These are phyloP conservation scores for Perizoma flavofasciatum DNA, from an alignment of 2,888 invertebrate species.

Conservation along the genomic window DNA sequence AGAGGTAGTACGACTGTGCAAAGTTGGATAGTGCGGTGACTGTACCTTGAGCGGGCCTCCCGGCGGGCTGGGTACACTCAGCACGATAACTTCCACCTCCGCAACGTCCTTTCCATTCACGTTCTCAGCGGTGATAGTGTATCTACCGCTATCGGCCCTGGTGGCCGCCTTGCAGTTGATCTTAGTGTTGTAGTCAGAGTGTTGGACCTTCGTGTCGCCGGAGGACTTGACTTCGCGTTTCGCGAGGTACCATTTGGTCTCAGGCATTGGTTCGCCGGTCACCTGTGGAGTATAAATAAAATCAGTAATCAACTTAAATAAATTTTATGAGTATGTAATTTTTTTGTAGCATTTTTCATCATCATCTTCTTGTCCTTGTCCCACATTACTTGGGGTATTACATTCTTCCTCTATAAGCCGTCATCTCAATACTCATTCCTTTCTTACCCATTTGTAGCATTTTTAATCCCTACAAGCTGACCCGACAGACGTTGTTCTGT, in stretches of 20 bases:
- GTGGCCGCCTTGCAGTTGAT: conserved; percentile 90
- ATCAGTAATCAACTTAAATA: too few relatives aligned
- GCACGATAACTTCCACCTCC: conserved; percentile 94
- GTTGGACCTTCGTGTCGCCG: conserved; percentile 90
- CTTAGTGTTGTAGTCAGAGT: conserved; percentile 94
- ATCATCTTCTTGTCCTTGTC: too few relatives aligned
- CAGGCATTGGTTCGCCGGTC: conserved; percentile 96
- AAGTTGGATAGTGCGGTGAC: background rate
- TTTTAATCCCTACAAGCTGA: too few relatives aligned
- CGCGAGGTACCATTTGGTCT: conserved; percentile 94
- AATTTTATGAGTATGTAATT: too few relatives aligned
- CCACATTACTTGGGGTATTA: too few relatives aligned
- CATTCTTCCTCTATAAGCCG: too few relatives aligned
- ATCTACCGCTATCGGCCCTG: conserved; percentile 94
- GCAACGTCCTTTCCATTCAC: conserved; percentile 97
- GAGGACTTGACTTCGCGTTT: conserved; percentile 90
- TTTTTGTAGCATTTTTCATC: too few relatives aligned
- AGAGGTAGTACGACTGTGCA: too few relatives aligned
- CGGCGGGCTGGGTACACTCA: conserved; percentile 95
- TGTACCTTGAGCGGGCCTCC: conserved; percentile 94
- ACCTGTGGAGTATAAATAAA: conserved; percentile 52
- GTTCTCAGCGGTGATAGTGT: conserved; percentile 96
- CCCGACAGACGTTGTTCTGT: too few relatives aligned
- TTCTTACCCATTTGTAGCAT: too few relatives aligned
- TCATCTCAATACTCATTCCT: too few relatives aligned